Percentiles rank a stretch among this genome's conserved stretches.
phyloP scores from a whole-genome alignment of 2,888 invertebrate genomes.

The Andrena fulva region DNA sequence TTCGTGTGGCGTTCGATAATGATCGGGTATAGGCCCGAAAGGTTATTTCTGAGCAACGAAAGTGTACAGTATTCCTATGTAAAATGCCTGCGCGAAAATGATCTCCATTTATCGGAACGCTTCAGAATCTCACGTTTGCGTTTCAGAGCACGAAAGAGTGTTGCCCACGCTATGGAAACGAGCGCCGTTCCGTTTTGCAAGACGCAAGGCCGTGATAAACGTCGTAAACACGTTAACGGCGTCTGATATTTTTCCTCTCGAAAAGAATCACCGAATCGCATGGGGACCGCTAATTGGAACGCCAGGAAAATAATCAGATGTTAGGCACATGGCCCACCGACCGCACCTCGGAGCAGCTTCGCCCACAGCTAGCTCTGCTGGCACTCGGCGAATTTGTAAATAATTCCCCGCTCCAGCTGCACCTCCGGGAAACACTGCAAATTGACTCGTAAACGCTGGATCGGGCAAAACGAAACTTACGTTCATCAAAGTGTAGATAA shows the following conservation, averaged over 20 bases:
- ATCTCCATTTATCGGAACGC: neutral
- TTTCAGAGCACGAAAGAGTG: neutral
- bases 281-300: conserved; percentile 49
- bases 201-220: conserved; percentile 22
- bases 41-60: too few relatives aligned
- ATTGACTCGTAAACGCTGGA: neutral
- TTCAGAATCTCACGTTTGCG: neutral
- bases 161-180: neutral
- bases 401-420: conserved; percentile 8
- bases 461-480: too few relatives aligned
- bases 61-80: too few relatives aligned
- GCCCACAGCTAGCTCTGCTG: conserved; percentile 3
- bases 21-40: too few relatives aligned
- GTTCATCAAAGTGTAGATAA: too few relatives aligned
- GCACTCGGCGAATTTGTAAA: conserved; percentile 26
- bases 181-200: conserved; percentile 4
- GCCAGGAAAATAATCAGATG: conserved; percentile 60
- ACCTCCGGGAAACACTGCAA: neutral
- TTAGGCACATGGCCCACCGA: conserved; percentile 54
- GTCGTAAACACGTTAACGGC: conserved; percentile 57
- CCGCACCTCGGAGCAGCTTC: conserved; percentile 11
- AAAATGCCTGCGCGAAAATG: neutral
- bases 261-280: conserved; percentile 35
- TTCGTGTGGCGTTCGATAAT: too few relatives aligned
- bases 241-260: conserved; percentile 19